These are phyloP conservation scores for Mastomys natalensis DNA, from an alignment of 2,113 vertebrate species.

Conservation along the genomic window DNA sequence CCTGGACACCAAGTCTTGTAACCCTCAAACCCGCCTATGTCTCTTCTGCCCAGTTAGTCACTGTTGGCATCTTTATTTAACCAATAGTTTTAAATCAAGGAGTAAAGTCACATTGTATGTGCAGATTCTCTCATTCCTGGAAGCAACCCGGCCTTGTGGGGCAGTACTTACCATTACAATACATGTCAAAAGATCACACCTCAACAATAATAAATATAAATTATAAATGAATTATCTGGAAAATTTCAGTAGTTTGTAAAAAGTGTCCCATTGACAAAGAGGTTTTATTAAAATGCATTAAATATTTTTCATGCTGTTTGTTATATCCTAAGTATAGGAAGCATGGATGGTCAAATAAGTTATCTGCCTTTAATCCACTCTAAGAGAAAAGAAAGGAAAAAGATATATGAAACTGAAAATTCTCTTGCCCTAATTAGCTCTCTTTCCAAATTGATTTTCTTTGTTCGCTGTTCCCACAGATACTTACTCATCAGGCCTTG, in stretches of 20 bases:
- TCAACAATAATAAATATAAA: not conserved
- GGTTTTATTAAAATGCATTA: not conserved
- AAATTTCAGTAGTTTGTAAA: too few relatives aligned
- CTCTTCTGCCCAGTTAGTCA: too few relatives aligned
- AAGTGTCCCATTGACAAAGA: not conserved
- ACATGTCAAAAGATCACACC: too few relatives aligned
- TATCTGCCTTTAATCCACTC: not conserved
- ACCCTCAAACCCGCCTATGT: too few relatives aligned
- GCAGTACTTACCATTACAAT: too few relatives aligned
- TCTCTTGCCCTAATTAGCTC: not conserved
- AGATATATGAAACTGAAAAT: not conserved
- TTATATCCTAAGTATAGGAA: not conserved
- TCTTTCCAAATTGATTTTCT: not conserved
- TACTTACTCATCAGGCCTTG: too few relatives aligned
- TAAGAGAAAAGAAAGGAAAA: not conserved
- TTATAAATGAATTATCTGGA: not conserved
- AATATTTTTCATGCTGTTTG: not conserved
- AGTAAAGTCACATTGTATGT: too few relatives aligned
- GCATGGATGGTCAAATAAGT: rapidly evolving
- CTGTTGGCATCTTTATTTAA: too few relatives aligned
- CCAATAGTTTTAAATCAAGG: too few relatives aligned
- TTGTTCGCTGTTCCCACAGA: not conserved
- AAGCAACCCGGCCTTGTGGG: too few relatives aligned
- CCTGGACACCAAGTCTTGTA: too few relatives aligned
- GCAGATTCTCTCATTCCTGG: too few relatives aligned